Percentiles rank a stretch among this genome's conserved stretches.
phyloP scores from a whole-genome alignment of 1,140 invertebrate genomes.

The Camponotus pennsylvanicus region DNA sequence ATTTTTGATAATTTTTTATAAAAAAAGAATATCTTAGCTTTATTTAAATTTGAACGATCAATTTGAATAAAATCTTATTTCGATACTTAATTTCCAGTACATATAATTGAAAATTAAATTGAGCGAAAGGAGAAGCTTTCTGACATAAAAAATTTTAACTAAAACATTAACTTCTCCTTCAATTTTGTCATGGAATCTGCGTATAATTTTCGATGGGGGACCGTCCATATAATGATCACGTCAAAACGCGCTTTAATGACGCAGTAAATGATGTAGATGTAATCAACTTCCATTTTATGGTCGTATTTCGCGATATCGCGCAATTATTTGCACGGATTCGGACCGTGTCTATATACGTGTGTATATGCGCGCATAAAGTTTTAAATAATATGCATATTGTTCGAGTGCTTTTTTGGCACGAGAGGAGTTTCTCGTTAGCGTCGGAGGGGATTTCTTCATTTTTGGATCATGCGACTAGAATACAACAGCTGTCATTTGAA shows the following conservation, averaged over 20 bases:
- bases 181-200: background rate
- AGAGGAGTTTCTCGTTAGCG: background rate
- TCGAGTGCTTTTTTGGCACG: background rate
- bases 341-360: no score
- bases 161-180: background rate
- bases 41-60: conserved; percentile 15
- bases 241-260: conserved; percentile 12
- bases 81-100: background rate
- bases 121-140: background rate
- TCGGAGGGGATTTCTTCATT: conserved; percentile 3
- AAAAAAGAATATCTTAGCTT: background rate
- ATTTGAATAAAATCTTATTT: background rate
- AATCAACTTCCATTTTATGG: background rate
- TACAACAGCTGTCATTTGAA: conserved; percentile 35
- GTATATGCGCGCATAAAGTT: background rate
- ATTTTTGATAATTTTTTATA: background rate
- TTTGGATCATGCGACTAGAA: conserved; percentile 25
- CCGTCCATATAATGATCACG: background rate
- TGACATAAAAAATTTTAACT: background rate
- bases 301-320: conserved; percentile 6
- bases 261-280: background rate
- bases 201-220: background rate
- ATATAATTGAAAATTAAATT: background rate
- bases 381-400: conserved; percentile 38
- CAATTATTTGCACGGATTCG: conserved; percentile 5